Base-by-base conservation (phyloP, 2,113 vertebrate species). In the Caranx melampygus region DNA sequence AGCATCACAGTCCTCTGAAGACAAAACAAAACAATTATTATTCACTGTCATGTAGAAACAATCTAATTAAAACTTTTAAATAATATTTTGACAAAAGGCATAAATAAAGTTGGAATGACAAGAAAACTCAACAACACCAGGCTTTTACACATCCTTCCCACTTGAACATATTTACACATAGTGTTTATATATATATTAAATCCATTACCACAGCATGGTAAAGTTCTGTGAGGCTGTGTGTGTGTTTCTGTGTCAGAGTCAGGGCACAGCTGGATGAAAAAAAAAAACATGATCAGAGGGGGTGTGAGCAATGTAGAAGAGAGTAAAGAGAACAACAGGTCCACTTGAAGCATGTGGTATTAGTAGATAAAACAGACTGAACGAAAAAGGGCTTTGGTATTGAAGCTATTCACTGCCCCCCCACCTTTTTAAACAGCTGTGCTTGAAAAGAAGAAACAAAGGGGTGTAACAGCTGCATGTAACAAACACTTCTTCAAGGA, bases 71-170 rank as follows among this genome's bases (percentile, higher is more conserved):
- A 82, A 21, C 13, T 12, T 61, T 73, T 10, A 71, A 57, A 63
- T 82, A 82, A 82, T 61, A 61, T 8, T 33, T 51, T 51, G 31
- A 70, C 10, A 37, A 55, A 33, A 64, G 67, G 13, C 76, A 88
- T 79, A 81, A 79, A 87, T 64, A 78, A 58, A 73, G 13, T 62
- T n/a, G 61, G 2, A 80, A 73, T 76, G 31, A 55, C 3, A 62
- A 74, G 7, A 55, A 37, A 69, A 13, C 12, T 13, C 34, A 26
- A 26, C 5, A 15, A 52, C 16, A 45, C 2, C 5, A 16, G 12
- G 45, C 5, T 34, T 69, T 18, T 57, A 34, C 26, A 42, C 33
- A 78, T 4, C 18, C 11, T 47, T 72, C 72, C 54, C 59, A 37
- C 64, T 71, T 35, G 16, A 31, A 72, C 26, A 33, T 20, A 58